Evolutionary conservation across 2,113 vertebrate species (phyloP).

Genomic region (Hymenochirus boettgeri): DNA sequence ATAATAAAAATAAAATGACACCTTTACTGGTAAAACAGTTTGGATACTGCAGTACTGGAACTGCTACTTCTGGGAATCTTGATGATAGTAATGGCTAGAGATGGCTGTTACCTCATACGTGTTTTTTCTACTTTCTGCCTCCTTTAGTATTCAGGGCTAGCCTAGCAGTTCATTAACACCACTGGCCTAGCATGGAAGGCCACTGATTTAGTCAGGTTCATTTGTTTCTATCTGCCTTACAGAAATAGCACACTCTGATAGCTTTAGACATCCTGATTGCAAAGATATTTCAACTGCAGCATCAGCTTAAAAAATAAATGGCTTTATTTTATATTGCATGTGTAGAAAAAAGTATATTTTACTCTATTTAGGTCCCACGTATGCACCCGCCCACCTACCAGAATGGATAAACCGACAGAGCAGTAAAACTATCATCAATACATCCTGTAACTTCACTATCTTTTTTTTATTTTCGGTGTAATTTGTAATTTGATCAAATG

Average conservation of each 20-base stretch:
- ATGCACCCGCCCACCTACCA: too few species aligned
- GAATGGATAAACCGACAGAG: too few species aligned
- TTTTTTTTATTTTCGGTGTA: too few species aligned
- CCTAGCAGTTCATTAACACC: conserved; percentile 27
- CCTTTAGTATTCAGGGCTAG: conserved; percentile 17
- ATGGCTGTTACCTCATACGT: neutral
- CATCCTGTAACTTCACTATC: too few species aligned
- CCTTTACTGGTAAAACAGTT: neutral
- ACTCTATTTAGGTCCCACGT: too few species aligned
- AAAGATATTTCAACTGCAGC: conserved; percentile 16
- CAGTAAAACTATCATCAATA: too few species aligned
- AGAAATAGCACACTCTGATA: conserved; percentile 21
- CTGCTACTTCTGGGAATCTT: neutral
- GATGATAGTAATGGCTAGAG: neutral
- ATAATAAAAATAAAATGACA: neutral
- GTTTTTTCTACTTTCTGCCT: neutral
- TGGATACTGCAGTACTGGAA: neutral
- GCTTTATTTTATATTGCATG: too few species aligned
- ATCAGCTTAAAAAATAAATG: conserved; percentile 33
- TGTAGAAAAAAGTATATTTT: too few species aligned
- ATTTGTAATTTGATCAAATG: too few species aligned
- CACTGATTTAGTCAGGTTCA: conserved; percentile 29
- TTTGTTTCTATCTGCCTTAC: conserved; percentile 31
- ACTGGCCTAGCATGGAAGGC: conserved; percentile 26
- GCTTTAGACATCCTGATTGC: conserved; percentile 27